Base-by-base conservation (phyloP, 30 jellyfish, hydroid and myxozoan genomes). In the Chironex yamaguchii region DNA sequence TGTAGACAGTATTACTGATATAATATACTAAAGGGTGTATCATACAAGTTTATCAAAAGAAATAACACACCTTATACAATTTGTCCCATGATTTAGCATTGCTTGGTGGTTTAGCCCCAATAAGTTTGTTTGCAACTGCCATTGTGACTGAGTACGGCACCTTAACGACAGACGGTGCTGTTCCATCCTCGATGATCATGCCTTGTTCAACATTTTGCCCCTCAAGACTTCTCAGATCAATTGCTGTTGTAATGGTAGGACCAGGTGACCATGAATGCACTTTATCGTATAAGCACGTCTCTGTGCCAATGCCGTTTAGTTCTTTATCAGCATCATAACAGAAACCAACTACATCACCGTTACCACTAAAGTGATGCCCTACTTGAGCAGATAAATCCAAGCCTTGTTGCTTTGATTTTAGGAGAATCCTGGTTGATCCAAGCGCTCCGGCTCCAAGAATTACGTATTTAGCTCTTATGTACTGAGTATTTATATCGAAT, bases 361-460 rank as follows among this genome's bases (percentile, higher is more conserved):
- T 81, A 54, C 91, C 91, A 22, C 84, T 34, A 68, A 81, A 81
- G n/a, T 36, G 23, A 11, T 48, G 34, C 11, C 91, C 91, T 13
- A 81, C 36, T 17, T 29, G 26, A 62, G 36, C 58, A 2, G 91
- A 81, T 12, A 81, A 27, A 4, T 63, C 75, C 62, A 81, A 65
- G 22, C 91, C 91, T 4, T 53, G 73, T 25, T 34, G 52, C 34
- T 66, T 81, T 1, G 91, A 81, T 81, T 81, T 81, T 23, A 81
- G 84, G 22, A 81, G 35, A 12, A 81, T 32, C 62, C 65, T 65
- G 30, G 84, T 62, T 31, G 91, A 62, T 11, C 91, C 91, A 42
- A 81, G 23, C 6, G 74, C 51, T 4, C 91, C 91, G 4, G 91
- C 91, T 22, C 84, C 91, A 36, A 81, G 62, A 33, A 81, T 63